Conservation (phyloP, 2,888 invertebrate genomes). For the Petrophora chlorosata region DNA sequence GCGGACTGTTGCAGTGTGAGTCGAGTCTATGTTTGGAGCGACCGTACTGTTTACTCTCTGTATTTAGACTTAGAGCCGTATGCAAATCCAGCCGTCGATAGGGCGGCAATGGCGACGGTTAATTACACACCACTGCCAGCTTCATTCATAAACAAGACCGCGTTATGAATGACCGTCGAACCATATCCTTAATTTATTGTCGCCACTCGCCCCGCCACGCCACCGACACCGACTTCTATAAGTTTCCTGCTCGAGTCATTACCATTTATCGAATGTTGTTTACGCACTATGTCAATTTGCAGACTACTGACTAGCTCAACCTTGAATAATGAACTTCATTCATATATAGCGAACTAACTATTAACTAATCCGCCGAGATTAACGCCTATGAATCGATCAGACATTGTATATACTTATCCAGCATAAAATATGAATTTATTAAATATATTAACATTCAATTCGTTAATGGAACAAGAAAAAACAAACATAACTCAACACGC, state of each 20-base stretch:
- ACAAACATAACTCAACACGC: constrained; percentile 60
- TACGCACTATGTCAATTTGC: constrained; percentile 60
- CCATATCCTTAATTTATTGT: constrained; percentile 71
- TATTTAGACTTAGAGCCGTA: constrained; percentile 48
- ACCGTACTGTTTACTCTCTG: constrained; percentile 6
- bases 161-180: constrained; percentile 75
- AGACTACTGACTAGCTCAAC: constrained; percentile 59
- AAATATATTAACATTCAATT: constrained; percentile 66
- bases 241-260: constrained; percentile 70
- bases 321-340: constrained; percentile 73
- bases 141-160: constrained; percentile 80
- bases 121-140: constrained; percentile 69
- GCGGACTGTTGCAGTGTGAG: too few species aligned
- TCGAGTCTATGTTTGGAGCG: not conserved
- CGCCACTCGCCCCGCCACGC: constrained; percentile 17
- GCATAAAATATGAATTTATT: constrained; percentile 53
- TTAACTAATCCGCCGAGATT: constrained; percentile 47
- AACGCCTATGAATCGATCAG: constrained; percentile 24
- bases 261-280: constrained; percentile 74
- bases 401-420: constrained; percentile 35
- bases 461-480: constrained; percentile 64
- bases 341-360: too few species aligned
- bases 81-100: constrained; percentile 66
- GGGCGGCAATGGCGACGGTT: constrained; percentile 68
- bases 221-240: constrained; percentile 58